Conservation (phyloP, 2,113 vertebrate genomes). For the Isichthys henryi region DNA sequence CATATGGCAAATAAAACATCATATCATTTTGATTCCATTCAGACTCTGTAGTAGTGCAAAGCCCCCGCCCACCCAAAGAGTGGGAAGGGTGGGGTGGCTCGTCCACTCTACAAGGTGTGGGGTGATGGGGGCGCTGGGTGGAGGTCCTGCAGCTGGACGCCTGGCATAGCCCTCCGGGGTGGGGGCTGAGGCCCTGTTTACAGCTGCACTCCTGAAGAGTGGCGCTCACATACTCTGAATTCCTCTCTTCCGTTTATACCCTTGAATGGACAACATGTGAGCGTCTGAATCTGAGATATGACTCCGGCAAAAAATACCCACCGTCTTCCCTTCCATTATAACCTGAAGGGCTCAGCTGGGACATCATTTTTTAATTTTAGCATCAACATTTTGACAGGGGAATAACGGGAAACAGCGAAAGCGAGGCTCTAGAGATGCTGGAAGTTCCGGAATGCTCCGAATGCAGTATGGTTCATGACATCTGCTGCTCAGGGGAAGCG, state of each 20-base stretch:
- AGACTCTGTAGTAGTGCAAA: neutral
- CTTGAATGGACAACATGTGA: constrained; percentile 14
- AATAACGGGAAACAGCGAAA: neutral
- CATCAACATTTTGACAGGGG: neutral
- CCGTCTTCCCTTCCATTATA: neutral
- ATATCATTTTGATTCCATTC: neutral
- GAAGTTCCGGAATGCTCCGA: neutral
- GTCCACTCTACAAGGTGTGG: constrained; percentile 49
- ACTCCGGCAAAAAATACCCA: neutral
- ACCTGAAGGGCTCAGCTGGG: neutral
- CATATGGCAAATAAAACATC: neutral
- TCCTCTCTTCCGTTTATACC: constrained; percentile 40
- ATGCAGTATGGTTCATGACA: neutral
- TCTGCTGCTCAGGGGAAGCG: neutral
- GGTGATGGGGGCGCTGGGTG: constrained; percentile 33
- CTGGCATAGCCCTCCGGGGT: constrained; percentile 6
- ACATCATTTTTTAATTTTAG: constrained; percentile 3
- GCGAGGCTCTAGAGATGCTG: neutral
- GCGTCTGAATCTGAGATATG: neutral
- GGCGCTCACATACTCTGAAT: constrained; percentile 34
- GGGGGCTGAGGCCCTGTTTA: constrained; percentile 40
- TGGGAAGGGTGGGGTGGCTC: constrained; percentile 15
- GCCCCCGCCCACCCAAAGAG: neutral
- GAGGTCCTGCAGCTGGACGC: constrained; percentile 42
- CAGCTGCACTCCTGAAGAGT: constrained; percentile 30